Conservation (phyloP, 2,113 vertebrate genomes). For the Heterocephalus glaber region DNA sequence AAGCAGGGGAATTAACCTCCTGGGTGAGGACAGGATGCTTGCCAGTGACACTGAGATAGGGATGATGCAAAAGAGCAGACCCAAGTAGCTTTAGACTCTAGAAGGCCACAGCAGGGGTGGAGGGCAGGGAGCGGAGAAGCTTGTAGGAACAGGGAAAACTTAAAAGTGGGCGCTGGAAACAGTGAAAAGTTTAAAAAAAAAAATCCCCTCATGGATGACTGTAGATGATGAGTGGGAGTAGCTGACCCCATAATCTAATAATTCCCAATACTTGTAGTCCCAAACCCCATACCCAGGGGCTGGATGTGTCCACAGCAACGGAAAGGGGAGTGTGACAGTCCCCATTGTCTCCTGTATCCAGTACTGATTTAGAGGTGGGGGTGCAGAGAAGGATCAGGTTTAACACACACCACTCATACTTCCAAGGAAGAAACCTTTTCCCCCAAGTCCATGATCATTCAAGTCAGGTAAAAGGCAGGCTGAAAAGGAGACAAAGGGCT, state of each 20-base stretch:
- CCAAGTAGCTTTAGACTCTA: neutral
- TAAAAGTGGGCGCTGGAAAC: neutral
- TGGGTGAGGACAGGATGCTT: neutral
- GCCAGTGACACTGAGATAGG: neutral
- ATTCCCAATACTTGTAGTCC: neutral
- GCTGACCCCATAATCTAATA: neutral
- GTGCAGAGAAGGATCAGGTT: neutral
- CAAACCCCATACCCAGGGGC: neutral
- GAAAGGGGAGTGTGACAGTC: neutral
- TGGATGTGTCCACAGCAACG: neutral
- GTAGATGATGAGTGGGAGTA: neutral
- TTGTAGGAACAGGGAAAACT: neutral
- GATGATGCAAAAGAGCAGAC: neutral
- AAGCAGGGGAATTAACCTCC: conserved; percentile 10
- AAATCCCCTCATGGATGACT: neutral
- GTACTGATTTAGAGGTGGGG: neutral
- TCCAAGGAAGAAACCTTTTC: neutral
- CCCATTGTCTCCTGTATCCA: neutral
- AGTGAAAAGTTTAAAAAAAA: neutral
- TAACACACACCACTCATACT: neutral
- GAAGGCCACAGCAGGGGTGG: neutral
- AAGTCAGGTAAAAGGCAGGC: neutral
- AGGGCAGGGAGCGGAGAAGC: neutral
- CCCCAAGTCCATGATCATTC: neutral
- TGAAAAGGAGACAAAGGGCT: neutral